phyloP scores from a whole-genome alignment of 1,140 invertebrate species.

The Ceratitis capitata region DNA sequence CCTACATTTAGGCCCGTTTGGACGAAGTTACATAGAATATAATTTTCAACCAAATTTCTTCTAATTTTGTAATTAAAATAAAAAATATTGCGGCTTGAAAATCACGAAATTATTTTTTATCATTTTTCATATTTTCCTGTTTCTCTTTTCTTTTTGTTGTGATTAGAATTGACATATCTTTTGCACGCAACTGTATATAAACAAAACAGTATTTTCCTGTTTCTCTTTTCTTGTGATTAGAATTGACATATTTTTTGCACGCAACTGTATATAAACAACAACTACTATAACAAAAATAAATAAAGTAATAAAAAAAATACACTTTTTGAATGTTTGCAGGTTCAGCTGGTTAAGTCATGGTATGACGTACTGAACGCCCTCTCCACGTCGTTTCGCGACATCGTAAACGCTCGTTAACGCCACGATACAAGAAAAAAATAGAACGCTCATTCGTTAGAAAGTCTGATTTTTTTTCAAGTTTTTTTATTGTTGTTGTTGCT shows the following conservation, averaged over 20 bases:
- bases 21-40: no score
- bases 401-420: background rate
- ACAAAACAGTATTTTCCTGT: no score
- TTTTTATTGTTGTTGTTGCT: background rate
- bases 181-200: background rate
- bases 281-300: background rate
- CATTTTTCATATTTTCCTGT: no score
- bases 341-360: conserved; percentile 26
- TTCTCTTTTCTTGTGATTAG: no score
- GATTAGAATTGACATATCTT: no score
- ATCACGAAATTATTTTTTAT: no score
- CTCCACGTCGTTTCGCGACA: background rate
- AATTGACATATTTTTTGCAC: background rate
- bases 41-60: no score
- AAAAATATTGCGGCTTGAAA: no score
- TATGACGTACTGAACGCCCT: conserved; percentile 3
- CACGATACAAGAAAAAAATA: background rate
- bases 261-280: background rate
- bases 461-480: background rate
- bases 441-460: background rate
- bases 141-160: no score
- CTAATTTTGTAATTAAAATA: no score
- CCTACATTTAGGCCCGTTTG: no score
- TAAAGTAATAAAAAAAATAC: no score
- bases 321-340: conserved; percentile 16